Conservation (phyloP, 1,140 invertebrate species). For the Laodelphax striatellus region DNA sequence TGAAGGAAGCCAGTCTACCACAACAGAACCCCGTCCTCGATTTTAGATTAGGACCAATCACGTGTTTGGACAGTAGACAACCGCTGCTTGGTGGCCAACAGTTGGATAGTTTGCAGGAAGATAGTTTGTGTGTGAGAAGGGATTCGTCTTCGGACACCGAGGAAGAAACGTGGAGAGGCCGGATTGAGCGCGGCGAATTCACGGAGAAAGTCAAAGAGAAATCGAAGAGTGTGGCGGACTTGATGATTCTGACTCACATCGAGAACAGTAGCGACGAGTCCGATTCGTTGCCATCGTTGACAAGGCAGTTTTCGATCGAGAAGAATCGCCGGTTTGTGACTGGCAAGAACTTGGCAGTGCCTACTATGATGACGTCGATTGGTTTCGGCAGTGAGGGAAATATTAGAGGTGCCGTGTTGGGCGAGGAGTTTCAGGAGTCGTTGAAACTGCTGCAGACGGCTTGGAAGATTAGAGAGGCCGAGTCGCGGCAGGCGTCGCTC, state of each 20-base stretch:
- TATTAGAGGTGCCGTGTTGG: constrained; percentile 34
- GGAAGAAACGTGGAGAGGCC: constrained; percentile 50
- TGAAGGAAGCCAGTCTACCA: constrained; percentile 13
- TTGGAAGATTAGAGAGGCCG: constrained; percentile 20
- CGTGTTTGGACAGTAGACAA: background rate
- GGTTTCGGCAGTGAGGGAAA: constrained; percentile 44
- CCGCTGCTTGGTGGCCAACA: background rate
- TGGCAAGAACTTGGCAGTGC: background rate
- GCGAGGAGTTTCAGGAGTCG: constrained; percentile 42
- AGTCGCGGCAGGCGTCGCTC: constrained; percentile 8
- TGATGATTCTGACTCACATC: constrained; percentile 61
- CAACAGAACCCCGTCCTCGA: constrained; percentile 24
- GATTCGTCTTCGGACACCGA: constrained; percentile 46
- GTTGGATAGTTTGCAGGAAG: background rate
- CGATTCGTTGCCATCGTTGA: constrained; percentile 25
- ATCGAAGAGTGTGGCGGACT: constrained; percentile 57
- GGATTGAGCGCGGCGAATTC: constrained; percentile 50
- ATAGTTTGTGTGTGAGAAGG: constrained; percentile 3
- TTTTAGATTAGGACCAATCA: constrained; percentile 26
- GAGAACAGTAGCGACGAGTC: constrained; percentile 43
- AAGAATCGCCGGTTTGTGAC: constrained; percentile 8
- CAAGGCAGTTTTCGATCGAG: constrained; percentile 16
- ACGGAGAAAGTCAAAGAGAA: constrained; percentile 57
- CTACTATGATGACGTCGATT: constrained; percentile 19
- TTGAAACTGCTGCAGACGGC: constrained; percentile 37